Conservation (phyloP, 2,888 invertebrate species). For the Penaeus monodon region DNA sequence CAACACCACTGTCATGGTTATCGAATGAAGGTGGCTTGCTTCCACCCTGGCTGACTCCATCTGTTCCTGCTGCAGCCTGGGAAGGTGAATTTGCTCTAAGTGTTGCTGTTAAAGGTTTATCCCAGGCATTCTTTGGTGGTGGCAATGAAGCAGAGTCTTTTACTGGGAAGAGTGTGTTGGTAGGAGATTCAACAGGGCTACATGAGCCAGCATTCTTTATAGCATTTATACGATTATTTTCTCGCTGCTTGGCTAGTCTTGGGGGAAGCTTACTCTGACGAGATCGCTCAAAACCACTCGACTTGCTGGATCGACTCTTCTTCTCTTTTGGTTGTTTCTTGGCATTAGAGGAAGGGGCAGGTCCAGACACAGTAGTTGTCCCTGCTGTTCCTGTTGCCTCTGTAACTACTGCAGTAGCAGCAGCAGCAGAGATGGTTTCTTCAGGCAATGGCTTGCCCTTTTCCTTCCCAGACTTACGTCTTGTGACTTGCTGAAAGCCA, state of each 20-base stretch:
- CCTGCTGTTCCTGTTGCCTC: conserved; percentile 65
- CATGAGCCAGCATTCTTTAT: conserved; percentile 49
- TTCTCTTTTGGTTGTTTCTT: conserved; percentile 60
- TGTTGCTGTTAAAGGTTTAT: conserved; percentile 83
- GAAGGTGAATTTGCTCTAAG: conserved; percentile 74
- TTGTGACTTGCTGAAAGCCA: conserved; percentile 87
- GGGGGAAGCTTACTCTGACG: conserved; percentile 80
- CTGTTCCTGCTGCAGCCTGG: conserved; percentile 71
- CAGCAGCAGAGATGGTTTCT: conserved; percentile 67
- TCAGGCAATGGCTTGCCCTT: conserved; percentile 69
- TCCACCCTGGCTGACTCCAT: conserved; percentile 69
- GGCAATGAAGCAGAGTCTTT: conserved; percentile 71
- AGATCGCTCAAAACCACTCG: conserved; percentile 66
- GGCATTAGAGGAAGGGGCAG: conserved; percentile 67
- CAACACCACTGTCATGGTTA: conserved; percentile 58
- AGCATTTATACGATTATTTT: conserved; percentile 67
- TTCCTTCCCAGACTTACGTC: conserved; percentile 81
- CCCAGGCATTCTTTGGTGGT: conserved; percentile 86
- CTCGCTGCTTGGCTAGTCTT: conserved; percentile 82
- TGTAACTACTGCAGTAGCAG: conserved; percentile 51
- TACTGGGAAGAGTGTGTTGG: conserved; percentile 66
- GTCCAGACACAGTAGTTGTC: conserved; percentile 66
- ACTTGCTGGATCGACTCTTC: conserved; percentile 45
- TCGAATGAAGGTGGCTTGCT: conserved; percentile 61
- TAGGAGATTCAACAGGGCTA: conserved; percentile 52